Evolutionary conservation across 2,888 invertebrate species (phyloP), one percentile per base, ranked within the genome.

Genomic region (Xanthia icteritia): DNA sequence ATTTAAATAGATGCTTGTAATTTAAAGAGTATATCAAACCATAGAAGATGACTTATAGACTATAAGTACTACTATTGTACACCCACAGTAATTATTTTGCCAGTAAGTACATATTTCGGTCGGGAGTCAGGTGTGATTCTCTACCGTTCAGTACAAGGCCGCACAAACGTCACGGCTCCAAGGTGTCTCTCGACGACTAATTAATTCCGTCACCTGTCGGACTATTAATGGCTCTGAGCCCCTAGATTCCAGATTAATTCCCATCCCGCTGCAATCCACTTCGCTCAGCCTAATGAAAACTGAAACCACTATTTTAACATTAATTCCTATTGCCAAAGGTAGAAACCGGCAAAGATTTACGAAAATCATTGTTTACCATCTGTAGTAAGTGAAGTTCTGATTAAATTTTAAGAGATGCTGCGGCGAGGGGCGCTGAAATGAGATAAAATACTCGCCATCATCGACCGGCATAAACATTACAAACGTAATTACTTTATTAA

Each of bases 361-460:
- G 71, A 76, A 72, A 77, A 76, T 61, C 60, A 60, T 84, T 75
- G 60, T 72, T 64, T 63, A 27, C 17, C 48, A 48, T 76, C 64
- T 66, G 68, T 73, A 73, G 75, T 84, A 85, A 83, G 56, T 88
- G 87, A 90, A 81, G 90, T 89, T 77, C 60, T 81, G 78, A 89
- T 90, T 82, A 89, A 89, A 91, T 84, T 89, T 89, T 88, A 89
- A 89, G 81, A 84, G 89, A 83, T 76, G 54, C 77, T 71, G 79
- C 83, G 82, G 79, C 80, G 83, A 86, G 88, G 86, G 81, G 15
- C n/a, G 82, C 70, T 71, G 66, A 74, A 82, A 80, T 90, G 83
- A 85, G 86, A 89, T 88, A 84, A 90, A 87, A 86, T 82, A 79
- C 75, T 79, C 76, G 82, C 83, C 81, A 83, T 85, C 88, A 89